Percentiles rank a stretch among this genome's conserved stretches.
Conservation (phyloP, 2,888 invertebrate species). For the Anticlea derivata region DNA sequence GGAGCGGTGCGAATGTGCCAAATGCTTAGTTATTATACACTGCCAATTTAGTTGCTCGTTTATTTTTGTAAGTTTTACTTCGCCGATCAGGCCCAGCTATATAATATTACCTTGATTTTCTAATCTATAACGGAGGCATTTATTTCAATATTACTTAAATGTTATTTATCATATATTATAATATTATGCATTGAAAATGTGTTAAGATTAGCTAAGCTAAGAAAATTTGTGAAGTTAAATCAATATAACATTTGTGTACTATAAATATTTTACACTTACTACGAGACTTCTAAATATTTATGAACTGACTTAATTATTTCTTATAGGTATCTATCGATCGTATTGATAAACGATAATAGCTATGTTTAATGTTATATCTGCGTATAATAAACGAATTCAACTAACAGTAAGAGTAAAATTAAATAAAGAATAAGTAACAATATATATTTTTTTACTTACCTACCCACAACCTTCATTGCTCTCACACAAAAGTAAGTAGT, state of each 20-base stretch:
- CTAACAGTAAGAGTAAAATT: slow-evolving; percentile 31
- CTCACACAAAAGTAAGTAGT: too few species aligned
- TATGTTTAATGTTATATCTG: slow-evolving; percentile 18
- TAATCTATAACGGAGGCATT: slow-evolving; percentile 43
- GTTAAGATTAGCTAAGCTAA: slow-evolving; percentile 34
- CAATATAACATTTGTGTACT: slow-evolving; percentile 26
- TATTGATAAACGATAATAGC: slow-evolving; percentile 12
- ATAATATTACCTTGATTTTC: slow-evolving; percentile 1
- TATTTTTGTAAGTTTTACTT: slow-evolving; percentile 30
- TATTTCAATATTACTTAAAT: slow-evolving; percentile 35
- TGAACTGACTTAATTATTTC: slow-evolving; percentile 20
- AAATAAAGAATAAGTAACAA: slow-evolving; percentile 13
- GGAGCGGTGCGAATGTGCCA: slow-evolving; percentile 21
- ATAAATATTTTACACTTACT: slow-evolving; percentile 14
- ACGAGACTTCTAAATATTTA: slow-evolving; percentile 27
- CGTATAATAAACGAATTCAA: slow-evolving; percentile 30
- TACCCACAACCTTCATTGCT: not conserved
- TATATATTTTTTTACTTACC: not conserved
- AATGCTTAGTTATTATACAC: slow-evolving; percentile 37
- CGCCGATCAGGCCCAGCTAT: slow-evolving; percentile 6
- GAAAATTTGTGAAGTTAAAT: slow-evolving; percentile 42
- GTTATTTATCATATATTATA: slow-evolving; percentile 17
- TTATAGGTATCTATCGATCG: slow-evolving; percentile 15
- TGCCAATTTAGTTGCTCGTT: slow-evolving; percentile 41
- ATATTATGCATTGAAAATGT: slow-evolving; percentile 35